Percentiles rank a stretch among this genome's conserved stretches.
Evolutionary conservation across 2,888 invertebrate genomes (phyloP).

Genomic region (Drosophila pegasa): DNA sequence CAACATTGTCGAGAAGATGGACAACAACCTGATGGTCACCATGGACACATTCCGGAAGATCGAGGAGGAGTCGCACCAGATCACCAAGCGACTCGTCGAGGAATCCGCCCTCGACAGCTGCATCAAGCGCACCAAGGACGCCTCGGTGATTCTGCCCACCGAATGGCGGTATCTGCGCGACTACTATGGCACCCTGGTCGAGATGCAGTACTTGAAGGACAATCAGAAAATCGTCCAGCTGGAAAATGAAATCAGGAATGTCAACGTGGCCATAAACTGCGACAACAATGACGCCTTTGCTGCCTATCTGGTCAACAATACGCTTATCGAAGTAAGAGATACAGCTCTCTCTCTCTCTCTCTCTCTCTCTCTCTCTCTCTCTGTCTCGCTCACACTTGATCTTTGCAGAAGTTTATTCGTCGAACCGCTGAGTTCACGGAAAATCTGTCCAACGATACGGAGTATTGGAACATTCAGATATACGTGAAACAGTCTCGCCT

Average conservation of each 20-base stretch:
- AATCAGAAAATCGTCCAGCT: conserved; percentile 4
- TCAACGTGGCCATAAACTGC: not conserved
- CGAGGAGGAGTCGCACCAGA: not conserved
- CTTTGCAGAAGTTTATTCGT: conserved; percentile 18
- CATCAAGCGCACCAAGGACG: not conserved
- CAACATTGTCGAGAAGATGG: conserved; percentile 27
- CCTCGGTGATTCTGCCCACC: conserved; percentile 26
- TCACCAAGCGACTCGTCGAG: not conserved
- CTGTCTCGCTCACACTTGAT: too few relatives aligned
- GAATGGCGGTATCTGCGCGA: conserved; percentile 40
- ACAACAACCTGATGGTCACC: not conserved
- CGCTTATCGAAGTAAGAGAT: conserved; percentile 20
- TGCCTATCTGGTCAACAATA: conserved; percentile 5
- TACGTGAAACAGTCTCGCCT: not conserved
- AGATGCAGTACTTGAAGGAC: conserved; percentile 27
- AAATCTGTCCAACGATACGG: conserved; percentile 1
- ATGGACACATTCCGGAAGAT: not conserved
- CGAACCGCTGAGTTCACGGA: not conserved
- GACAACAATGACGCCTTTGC: not conserved
- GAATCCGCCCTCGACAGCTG: not conserved
- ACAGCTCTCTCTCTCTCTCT: too few relatives aligned
- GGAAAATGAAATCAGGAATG: conserved; percentile 5
- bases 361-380: not conserved
- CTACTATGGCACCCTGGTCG: conserved; percentile 21
- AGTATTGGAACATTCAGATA: conserved; percentile 25